These are phyloP conservation scores for Muntiacus reevesi DNA, from an alignment of 2,113 vertebrate species.

Conservation along the genomic window DNA sequence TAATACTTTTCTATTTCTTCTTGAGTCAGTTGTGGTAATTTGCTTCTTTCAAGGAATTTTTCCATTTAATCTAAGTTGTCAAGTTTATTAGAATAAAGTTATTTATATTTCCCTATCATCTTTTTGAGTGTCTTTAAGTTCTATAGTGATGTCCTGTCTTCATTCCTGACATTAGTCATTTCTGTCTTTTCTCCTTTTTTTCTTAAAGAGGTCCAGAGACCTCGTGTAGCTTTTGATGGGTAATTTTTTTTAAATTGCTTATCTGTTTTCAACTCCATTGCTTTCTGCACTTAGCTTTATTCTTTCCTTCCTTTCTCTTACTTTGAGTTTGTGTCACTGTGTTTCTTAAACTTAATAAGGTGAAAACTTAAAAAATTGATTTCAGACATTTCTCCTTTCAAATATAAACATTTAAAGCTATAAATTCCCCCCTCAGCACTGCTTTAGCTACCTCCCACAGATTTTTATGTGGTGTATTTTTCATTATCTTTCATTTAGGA, in stretches of 20 bases:
- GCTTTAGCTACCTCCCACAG: not conserved
- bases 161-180: not conserved
- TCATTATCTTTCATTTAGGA: not conserved
- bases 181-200: not conserved
- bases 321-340: not conserved
- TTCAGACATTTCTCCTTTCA: not conserved
- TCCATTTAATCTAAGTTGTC: not conserved
- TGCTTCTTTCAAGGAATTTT: constrained; percentile 3
- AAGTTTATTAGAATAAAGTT: not conserved
- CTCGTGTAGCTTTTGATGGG: not conserved
- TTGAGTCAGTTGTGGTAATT: not conserved
- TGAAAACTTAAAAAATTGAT: not conserved
- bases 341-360: not conserved
- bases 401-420: not conserved
- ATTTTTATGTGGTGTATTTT: not conserved
- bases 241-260: not conserved
- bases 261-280: not conserved
- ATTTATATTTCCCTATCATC: not conserved
- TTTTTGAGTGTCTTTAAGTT: not conserved
- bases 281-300: not conserved
- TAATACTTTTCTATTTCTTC: not conserved
- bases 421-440: not conserved
- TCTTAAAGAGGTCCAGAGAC: not conserved
- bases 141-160: not conserved
- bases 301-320: not conserved